These are phyloP conservation scores for Speoplatyrhinus poulsoni DNA, from an alignment of 2,113 vertebrate species.

Conservation along the genomic window DNA sequence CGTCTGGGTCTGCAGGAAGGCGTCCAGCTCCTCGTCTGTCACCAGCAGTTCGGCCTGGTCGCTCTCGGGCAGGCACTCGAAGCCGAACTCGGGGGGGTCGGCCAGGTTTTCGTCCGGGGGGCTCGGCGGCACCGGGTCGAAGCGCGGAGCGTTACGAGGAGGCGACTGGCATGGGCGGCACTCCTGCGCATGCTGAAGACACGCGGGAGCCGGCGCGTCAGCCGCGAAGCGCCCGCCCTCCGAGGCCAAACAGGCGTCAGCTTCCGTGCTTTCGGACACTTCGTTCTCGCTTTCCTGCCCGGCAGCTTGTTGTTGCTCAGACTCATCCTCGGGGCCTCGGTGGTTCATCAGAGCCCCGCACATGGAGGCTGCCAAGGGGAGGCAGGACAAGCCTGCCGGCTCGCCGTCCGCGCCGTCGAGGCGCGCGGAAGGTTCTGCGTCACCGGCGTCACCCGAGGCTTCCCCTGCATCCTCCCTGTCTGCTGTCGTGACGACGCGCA, in stretches of 20 bases:
- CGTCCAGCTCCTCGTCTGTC: conserved; percentile 90
- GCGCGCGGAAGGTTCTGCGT: conserved; percentile 11
- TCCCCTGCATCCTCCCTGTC: conserved; percentile 10
- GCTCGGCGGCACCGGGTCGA: conserved; percentile 25
- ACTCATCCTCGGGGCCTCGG: conserved; percentile 48
- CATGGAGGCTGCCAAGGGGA: conserved; percentile 78
- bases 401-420: conserved; percentile 44
- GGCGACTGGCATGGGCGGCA: conserved; percentile 16
- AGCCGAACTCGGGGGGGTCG: conserved; percentile 68
- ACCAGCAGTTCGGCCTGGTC: conserved; percentile 77
- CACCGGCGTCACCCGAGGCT: not conserved
- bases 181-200: conserved; percentile 37
- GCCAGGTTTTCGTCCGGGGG: conserved; percentile 48
- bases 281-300: conserved; percentile 42
- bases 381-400: conserved; percentile 68
- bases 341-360: conserved; percentile 72
- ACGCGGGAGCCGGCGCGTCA: not conserved
- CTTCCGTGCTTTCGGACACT: conserved; percentile 42
- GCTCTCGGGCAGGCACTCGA: conserved; percentile 79
- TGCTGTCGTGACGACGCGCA: not conserved
- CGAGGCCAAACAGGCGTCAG: conserved; percentile 30
- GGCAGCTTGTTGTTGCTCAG: conserved; percentile 20
- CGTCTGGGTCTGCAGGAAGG: conserved; percentile 83
- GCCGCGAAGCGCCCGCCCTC: conserved; percentile 1
- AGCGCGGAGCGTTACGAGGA: conserved; percentile 2